Evolutionary conservation across 2,888 invertebrate species (phyloP), one percentile per base, ranked within the genome.

Genomic region (Volucella inflata): DNA sequence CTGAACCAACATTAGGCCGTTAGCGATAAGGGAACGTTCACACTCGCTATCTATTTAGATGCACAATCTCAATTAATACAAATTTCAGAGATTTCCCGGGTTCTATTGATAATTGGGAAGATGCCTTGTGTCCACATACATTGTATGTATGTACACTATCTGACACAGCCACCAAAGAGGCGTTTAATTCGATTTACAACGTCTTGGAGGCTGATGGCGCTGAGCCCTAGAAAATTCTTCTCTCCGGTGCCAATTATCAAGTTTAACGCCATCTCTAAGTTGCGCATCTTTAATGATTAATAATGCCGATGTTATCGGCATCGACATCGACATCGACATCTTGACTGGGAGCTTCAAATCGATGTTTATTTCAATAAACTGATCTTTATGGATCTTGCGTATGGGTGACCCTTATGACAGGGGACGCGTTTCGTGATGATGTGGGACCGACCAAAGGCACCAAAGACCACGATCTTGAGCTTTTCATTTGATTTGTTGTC

Each of bases 21-120:
- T 30, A 30, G 6, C 6, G 30, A 30, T 30, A 30, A 6, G 6
- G 30, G 30, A 30, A 6, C 30, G 30, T 30, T 30, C 30, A 30
- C 30, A 30, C 30, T 30, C 30, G 30, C 30, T 30, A 11, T 59
- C 46, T 30, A 76, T 60, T 59, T 64, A 65, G 51, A 65, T 65
- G 65, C 70, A 65, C 82, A 82, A 77, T 82, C 71, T 77, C 71
- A 82, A 82, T 82, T 77, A 82, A 82, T 67, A 82, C 65, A 64
- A 74, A 74, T 64, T 60, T 71, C 42, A 62, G 60, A 82, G 59
- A 76, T 71, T 64, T 59, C 42, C 46, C 51, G 10, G 59, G 50
- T 17, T 30, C 59, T 16, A 16, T 46, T 65, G 65, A 82, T 71
- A 44, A 60, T 60, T 62, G 30, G 30, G 2, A 30, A 30, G 30